These are phyloP conservation scores for Picathartes gymnocephalus DNA, from an alignment of 2,113 vertebrate genomes.

Conservation along the genomic window DNA sequence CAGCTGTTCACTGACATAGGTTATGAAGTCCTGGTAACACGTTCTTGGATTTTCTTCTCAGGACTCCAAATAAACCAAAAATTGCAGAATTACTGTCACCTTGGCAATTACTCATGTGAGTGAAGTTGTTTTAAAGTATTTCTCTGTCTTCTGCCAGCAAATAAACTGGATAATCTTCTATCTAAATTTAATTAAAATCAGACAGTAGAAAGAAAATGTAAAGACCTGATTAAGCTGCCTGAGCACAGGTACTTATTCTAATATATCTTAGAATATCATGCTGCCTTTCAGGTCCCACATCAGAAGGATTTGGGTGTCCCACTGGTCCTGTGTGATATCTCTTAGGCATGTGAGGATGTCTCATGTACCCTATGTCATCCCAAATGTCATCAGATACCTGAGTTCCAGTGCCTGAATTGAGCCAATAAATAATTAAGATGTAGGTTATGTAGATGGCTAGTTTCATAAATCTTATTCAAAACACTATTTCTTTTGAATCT, in stretches of 20 bases:
- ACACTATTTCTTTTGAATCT: neutral
- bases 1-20: neutral
- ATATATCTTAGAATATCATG: neutral
- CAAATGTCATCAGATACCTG: neutral
- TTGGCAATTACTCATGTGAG: neutral
- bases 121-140: neutral
- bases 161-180: neutral
- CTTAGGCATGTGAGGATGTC: neutral
- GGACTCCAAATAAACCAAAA: neutral
- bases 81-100: neutral
- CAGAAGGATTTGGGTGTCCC: neutral
- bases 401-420: neutral
- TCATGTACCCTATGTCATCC: neutral
- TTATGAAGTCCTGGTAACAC: neutral
- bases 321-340: neutral
- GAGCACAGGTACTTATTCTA: neutral
- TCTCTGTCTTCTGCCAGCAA: neutral
- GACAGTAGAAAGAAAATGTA: neutral
- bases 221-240: neutral
- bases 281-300: neutral
- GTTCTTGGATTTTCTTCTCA: neutral
- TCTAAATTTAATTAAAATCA: neutral
- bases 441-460: neutral
- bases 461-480: neutral
- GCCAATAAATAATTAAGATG: neutral